Conservation (phyloP, 2,888 invertebrate species). For the Neuroscelio doddi region DNA sequence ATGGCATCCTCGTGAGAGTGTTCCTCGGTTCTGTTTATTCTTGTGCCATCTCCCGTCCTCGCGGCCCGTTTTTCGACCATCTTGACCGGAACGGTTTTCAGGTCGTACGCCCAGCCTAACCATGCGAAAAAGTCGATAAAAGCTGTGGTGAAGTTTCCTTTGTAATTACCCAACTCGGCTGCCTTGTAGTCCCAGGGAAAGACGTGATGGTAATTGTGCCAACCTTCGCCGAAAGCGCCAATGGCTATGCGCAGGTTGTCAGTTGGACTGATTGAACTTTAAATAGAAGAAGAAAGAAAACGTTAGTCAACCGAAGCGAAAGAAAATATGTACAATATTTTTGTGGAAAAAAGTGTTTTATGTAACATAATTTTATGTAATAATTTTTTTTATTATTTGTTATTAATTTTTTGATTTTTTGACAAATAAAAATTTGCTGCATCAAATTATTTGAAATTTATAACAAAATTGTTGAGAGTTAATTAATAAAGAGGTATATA, state of each 20-base stretch:
- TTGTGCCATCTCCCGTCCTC: constrained; percentile 84
- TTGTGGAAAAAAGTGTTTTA: no score
- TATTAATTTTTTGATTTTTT: no score
- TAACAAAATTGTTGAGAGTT: no score
- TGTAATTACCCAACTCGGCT: constrained; percentile 80
- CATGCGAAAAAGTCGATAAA: constrained; percentile 80
- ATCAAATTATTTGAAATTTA: no score
- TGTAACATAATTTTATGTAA: no score
- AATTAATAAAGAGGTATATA: no score
- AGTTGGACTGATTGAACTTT: constrained; percentile 79
- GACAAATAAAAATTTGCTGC: no score
- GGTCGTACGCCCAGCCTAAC: constrained; percentile 87
- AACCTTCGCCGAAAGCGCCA: constrained; percentile 84
- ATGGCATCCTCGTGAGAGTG: constrained; percentile 73
- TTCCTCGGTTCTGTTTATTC: constrained; percentile 67
- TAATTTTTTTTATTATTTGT: no score
- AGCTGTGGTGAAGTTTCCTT: constrained; percentile 77
- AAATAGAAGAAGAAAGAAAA: constrained; percentile 54
- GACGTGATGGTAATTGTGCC: constrained; percentile 92
- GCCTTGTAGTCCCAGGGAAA: constrained; percentile 90
- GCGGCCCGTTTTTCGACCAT: constrained; percentile 80
- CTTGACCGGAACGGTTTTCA: constrained; percentile 83
- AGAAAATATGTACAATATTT: no score
- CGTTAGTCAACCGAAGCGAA: no score
- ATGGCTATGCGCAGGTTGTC: constrained; percentile 80